These are phyloP conservation scores for Helicoverpa zea DNA, from an alignment of 1,140 invertebrate species.

Conservation along the genomic window DNA sequence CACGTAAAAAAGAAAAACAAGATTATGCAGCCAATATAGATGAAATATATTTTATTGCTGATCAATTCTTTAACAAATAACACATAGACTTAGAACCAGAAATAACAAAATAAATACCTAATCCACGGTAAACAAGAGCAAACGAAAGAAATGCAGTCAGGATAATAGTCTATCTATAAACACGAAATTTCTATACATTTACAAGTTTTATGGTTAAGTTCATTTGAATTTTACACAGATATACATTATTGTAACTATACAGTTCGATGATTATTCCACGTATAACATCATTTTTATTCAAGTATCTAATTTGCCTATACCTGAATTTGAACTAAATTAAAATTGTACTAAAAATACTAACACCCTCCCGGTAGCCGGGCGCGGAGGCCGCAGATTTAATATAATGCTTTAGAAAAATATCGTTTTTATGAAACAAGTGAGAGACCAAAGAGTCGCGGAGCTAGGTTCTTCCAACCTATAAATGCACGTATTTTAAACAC, in stretches of 20 bases:
- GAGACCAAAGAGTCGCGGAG: constrained; percentile 44
- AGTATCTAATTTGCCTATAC: constrained; percentile 69
- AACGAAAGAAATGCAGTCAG: constrained; percentile 73
- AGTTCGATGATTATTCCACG: constrained; percentile 63
- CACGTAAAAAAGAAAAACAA: constrained; percentile 60
- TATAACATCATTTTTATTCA: constrained; percentile 56
- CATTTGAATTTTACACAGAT: constrained; percentile 72
- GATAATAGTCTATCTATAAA: constrained; percentile 65
- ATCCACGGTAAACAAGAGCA: constrained; percentile 77
- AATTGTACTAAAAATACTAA: constrained; percentile 84
- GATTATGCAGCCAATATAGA: constrained; percentile 68
- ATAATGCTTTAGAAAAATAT: constrained; percentile 66
- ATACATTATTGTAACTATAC: constrained; percentile 77
- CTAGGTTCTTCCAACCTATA: constrained; percentile 51
- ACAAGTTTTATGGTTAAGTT: constrained; percentile 61
- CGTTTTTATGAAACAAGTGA: constrained; percentile 49
- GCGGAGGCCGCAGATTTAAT: constrained; percentile 59
- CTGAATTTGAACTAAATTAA: constrained; percentile 76
- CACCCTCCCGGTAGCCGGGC: constrained; percentile 55
- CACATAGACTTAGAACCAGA: constrained; percentile 83
- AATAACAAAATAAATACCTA: constrained; percentile 86
- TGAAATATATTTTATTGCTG: constrained; percentile 84
- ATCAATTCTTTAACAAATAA: constrained; percentile 84
- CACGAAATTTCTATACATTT: constrained; percentile 72
- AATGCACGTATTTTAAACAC: constrained; percentile 66